These are phyloP conservation scores for Cynaeus angustus DNA, from an alignment of 2,888 invertebrate genomes.

Conservation along the genomic window DNA sequence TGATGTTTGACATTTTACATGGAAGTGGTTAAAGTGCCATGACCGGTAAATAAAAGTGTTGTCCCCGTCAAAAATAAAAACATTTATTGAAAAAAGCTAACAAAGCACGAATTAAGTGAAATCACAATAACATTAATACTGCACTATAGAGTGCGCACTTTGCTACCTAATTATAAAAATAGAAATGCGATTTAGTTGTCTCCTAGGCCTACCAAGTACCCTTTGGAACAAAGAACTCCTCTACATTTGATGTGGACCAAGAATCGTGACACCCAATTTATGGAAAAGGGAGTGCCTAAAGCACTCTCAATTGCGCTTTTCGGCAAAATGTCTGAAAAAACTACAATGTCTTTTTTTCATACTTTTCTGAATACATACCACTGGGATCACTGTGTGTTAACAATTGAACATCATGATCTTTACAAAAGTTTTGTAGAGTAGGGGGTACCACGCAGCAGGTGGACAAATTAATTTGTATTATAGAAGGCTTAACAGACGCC, in stretches of 20 bases:
- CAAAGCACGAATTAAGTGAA: slow-evolving; percentile 10
- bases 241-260: slow-evolving; percentile 93
- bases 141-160: slow-evolving; percentile 5
- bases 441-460: slow-evolving; percentile 97
- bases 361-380: slow-evolving; percentile 73
- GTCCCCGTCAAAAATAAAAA: background rate
- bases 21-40: background rate
- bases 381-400: slow-evolving; percentile 96
- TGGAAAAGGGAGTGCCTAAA: slow-evolving; percentile 71
- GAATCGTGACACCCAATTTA: slow-evolving; percentile 89
- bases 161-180: background rate
- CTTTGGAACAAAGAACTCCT: slow-evolving; percentile 93
- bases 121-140: slow-evolving; percentile 24
- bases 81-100: slow-evolving; percentile 4
- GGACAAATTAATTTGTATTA: slow-evolving; percentile 94
- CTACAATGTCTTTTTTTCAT: too few relatives aligned
- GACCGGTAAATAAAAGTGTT: background rate
- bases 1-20: background rate
- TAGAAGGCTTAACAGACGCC: slow-evolving; percentile 87
- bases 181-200: slow-evolving; percentile 10
- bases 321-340: slow-evolving; percentile 76
- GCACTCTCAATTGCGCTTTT: slow-evolving; percentile 76
- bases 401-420: slow-evolving; percentile 92
- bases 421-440: slow-evolving; percentile 90
- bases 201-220: slow-evolving; percentile 80